Evolutionary conservation across 2,888 invertebrate genomes (phyloP), one percentile per base, ranked within the genome.

Genomic region (Dicranocentrus wangi): DNA sequence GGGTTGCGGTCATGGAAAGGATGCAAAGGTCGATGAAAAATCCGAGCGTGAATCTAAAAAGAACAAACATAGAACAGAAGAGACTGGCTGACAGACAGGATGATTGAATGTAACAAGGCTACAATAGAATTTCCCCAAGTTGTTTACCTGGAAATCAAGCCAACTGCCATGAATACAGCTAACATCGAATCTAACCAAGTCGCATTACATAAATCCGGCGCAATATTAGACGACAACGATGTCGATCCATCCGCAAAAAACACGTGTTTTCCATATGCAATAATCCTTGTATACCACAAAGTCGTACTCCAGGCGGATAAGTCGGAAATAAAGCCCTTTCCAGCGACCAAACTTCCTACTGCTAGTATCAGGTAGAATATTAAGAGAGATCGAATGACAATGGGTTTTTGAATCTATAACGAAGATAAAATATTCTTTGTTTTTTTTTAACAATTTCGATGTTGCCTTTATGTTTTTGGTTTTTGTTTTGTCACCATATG

Each of bases 1-100:
- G 42, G 0, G 78, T 78, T 10, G 39, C 13, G 1, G 78, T n/a
- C 32, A 68, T 28, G 17, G 27, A 2, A 3, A 78, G 47, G 21
- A 78, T 78, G 42, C 23, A 53, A 1, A 78, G 27, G 23, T 78
- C 78, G n/a, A 78, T 71, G n/a, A 78, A 78, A 42, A 63, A 78
- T 19, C 78, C 78, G 25, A 78, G 32, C 32, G 10, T 32, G 10
- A 32, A 32, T 32, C 32, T 32, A 27, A 0, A 78, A 28, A 42
- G 70, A 77, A 13, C 53, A 13, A 13, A 39, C 8, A 39, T 13
- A 39, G 39, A 39, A 13, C 13, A 39, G 13, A 39, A 13, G 39
- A 8, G n/a, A n/a, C n/a, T n/a, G n/a, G n/a, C n/a, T n/a, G n/a
- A n/a, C n/a, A n/a, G n/a, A n/a, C n/a, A n/a, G n/a, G n/a, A n/a